Percentiles rank a stretch among this genome's conserved stretches.
These are phyloP conservation scores for Anser cygnoides DNA, from an alignment of 2,113 vertebrate genomes.

Conservation along the genomic window DNA sequence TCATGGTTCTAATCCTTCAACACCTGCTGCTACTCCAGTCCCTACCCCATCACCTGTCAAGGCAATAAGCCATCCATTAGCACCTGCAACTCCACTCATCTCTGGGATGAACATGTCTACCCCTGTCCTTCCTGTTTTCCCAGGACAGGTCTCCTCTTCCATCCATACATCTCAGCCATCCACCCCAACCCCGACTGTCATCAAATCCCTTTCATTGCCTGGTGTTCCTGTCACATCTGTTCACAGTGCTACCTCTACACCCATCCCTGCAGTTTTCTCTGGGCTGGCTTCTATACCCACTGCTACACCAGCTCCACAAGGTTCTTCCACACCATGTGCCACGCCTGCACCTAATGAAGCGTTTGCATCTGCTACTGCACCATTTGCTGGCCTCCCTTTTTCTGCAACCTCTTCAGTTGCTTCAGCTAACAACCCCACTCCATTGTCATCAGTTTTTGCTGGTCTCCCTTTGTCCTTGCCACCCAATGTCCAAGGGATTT, in stretches of 20 bases:
- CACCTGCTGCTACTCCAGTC: constrained; percentile 81
- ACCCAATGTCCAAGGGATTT: constrained; percentile 59
- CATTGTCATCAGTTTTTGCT: constrained; percentile 82
- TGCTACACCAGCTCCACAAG: constrained; percentile 67
- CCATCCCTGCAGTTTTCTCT: constrained; percentile 86
- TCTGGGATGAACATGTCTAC: constrained; percentile 73
- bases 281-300: constrained; percentile 80
- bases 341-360: constrained; percentile 77
- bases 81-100: constrained; percentile 65
- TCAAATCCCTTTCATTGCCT: constrained; percentile 75
- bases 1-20: constrained; percentile 85
- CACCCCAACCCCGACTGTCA: constrained; percentile 73
- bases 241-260: constrained; percentile 78
- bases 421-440: constrained; percentile 76
- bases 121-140: constrained; percentile 75
- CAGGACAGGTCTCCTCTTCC: constrained; percentile 74
- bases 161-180: constrained; percentile 72
- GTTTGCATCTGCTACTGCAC: constrained; percentile 78
- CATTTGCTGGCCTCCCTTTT: constrained; percentile 79
- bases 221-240: constrained; percentile 60
- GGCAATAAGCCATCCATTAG: constrained; percentile 75
- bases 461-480: constrained; percentile 79
- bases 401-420: constrained; percentile 73
- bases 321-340: constrained; percentile 79
- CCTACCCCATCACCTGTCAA: constrained; percentile 83